Evolutionary conservation across 2,888 invertebrate genomes (phyloP).

Genomic region (Rhamphomyia laevipes): DNA sequence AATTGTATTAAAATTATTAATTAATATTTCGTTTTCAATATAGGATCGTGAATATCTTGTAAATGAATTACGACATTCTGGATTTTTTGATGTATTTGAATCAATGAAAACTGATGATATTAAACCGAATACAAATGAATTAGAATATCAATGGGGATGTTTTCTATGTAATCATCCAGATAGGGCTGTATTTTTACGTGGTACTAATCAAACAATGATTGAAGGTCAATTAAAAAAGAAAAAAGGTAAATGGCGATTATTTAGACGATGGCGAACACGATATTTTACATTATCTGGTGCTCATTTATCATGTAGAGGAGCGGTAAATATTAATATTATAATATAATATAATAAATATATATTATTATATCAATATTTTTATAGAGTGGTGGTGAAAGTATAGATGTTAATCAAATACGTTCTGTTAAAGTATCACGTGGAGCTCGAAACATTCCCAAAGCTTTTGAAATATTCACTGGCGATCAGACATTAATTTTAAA

Average conservation of each 20-base stretch:
- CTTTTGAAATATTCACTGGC: conserved; percentile 92
- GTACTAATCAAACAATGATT: conserved; percentile 74
- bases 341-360: not conserved
- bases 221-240: conserved; percentile 87
- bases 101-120: conserved; percentile 44
- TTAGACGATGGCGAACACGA: conserved; percentile 83
- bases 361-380: not conserved
- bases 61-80: conserved; percentile 72
- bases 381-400: conserved; percentile 72
- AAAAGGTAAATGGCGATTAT: conserved; percentile 82
- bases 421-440: conserved; percentile 89
- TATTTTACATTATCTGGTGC: conserved; percentile 91
- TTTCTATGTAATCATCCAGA: conserved; percentile 90
- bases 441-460: conserved; percentile 85
- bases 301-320: conserved; percentile 75
- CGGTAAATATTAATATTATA: conserved; percentile 43
- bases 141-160: conserved; percentile 66
- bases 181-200: conserved; percentile 67
- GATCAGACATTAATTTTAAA: conserved; percentile 87
- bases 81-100: conserved; percentile 90
- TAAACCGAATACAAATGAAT: conserved; percentile 39
- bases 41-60: conserved; percentile 80
- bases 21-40: conserved; percentile 12
- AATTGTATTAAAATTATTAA: not conserved
- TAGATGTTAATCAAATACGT: conserved; percentile 86